A percentile compares a stretch with the other conserved stretches of the same genome.
Conservation (phyloP, 2,113 vertebrate species). For the Cynocephalus volans region DNA sequence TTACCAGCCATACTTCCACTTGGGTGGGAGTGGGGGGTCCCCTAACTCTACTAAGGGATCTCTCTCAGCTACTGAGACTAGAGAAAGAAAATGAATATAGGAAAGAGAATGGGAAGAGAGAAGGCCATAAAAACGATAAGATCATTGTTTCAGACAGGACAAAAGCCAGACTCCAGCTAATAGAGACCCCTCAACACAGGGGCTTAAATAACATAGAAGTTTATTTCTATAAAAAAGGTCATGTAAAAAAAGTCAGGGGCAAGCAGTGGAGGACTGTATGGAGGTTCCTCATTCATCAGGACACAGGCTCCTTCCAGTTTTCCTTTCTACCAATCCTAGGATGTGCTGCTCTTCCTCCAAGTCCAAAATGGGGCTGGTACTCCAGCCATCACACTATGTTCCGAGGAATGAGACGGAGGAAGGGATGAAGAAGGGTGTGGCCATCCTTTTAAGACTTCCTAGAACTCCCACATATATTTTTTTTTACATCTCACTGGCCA, state of each 20-base stretch:
- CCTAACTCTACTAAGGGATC: background rate
- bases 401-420: background rate
- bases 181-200: background rate
- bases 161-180: background rate
- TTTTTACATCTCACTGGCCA: background rate
- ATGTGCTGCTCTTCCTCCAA: background rate
- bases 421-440: background rate
- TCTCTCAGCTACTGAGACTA: background rate
- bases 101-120: background rate
- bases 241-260: background rate
- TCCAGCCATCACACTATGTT: background rate
- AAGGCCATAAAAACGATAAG: background rate
- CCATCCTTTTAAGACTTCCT: background rate
- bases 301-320: background rate
- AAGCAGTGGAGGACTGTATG: background rate
- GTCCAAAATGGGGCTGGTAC: background rate
- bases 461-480: background rate
- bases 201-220: background rate
- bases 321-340: background rate
- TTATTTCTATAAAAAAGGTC: background rate
- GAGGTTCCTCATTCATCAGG: background rate
- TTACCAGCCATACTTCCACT: background rate
- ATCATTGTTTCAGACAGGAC: slow-evolving; percentile 11
- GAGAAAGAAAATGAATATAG: background rate
- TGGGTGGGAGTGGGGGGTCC: rapidly evolving